Evolutionary conservation across 2,888 invertebrate genomes (phyloP), one percentile per base, ranked within the genome.

Genomic region (Dryadula phaetusa): DNA sequence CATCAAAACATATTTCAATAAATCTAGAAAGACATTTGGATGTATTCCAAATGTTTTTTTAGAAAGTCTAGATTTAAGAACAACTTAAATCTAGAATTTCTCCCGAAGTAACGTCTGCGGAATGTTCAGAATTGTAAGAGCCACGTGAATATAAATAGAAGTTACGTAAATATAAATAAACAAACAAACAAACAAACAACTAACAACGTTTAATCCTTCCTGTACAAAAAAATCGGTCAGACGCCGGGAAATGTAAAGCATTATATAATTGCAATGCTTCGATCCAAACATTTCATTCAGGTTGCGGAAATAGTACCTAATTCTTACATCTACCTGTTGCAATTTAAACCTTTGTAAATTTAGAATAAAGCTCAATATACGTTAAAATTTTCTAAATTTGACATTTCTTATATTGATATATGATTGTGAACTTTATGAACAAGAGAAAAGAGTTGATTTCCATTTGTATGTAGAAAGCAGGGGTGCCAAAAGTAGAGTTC

Each of bases 241-340:
- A 67, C 54, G 53, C 44, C 53, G 69, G 72, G 72, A 73, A 65
- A 72, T 66, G 69, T 72, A 69, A 72, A 72, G 71, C 70, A 70
- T 74, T 74, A 76, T 75, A 74, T 76, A 77, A 79, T 77, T 77
- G 77, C 73, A 73, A 20, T 70, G 66, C 74, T 73, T 72, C 75
- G 72, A 74, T 74, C 75, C 71, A 68, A 73, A 71, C 68, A 73
- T 73, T 76, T 75, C 75, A 69, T 76, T 75, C 75, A 69, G 73
- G 75, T 74, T 74, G 53, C 70, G 75, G 72, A 73, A 73, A 73
- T 75, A 72, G 71, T 71, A 52, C 69, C 72, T 69, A 69, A 72
- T 66, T 70, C 65, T 58, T 12, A 20, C 10, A 7, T 37, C 10
- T 2, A n/a, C 12, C 0, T 16, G 44, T 8, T 18, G 7, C 1